phyloP scores from a whole-genome alignment of 2,797 vertebrate species.

The Tragopan temminckii region DNA sequence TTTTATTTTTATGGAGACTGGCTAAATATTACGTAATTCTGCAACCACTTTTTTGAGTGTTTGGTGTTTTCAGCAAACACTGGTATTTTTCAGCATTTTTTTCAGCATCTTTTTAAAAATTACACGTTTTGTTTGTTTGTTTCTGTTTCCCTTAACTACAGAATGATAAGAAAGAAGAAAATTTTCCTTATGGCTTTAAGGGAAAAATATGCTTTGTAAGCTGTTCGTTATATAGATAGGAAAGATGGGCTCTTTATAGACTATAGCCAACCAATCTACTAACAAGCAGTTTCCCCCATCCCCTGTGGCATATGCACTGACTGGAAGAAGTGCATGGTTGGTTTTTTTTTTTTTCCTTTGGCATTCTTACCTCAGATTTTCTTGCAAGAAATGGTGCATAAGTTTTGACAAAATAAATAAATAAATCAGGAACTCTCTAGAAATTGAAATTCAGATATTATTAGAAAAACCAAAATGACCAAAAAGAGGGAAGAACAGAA shows the following conservation, averaged over 20 bases:
- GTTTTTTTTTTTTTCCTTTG: background rate
- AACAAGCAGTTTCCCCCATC: accelerated
- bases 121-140: background rate
- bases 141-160: background rate
- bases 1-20: constrained; percentile 35
- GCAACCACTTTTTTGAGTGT: background rate
- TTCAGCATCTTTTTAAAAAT: background rate
- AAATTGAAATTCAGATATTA: background rate
- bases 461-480: background rate
- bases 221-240: background rate
- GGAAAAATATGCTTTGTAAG: background rate
- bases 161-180: background rate
- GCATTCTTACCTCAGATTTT: background rate
- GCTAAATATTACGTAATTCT: constrained; percentile 28
- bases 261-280: background rate
- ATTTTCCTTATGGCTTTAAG: background rate
- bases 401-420: background rate
- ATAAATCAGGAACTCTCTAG: background rate
- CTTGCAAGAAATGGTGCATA: background rate
- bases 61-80: background rate
- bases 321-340: background rate
- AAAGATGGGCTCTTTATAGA: background rate
- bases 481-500: background rate
- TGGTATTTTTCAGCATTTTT: background rate
- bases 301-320: background rate